Conservation (phyloP, 2,797 vertebrate species). For the Simalia tracyae region DNA sequence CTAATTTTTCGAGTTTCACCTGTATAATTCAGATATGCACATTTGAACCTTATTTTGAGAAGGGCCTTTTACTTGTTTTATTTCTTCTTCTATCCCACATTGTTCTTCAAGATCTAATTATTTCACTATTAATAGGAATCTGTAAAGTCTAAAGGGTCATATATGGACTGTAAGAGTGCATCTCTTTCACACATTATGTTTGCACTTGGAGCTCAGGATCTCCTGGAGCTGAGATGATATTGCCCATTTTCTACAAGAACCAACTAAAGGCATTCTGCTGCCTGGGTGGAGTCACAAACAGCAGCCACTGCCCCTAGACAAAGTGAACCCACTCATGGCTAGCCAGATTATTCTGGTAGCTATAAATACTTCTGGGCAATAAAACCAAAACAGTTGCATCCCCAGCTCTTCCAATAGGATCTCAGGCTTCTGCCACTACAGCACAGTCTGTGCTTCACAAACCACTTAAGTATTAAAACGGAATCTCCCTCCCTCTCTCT, state of each 20-base stretch:
- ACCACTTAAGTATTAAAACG: background rate
- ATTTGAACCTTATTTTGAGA: background rate
- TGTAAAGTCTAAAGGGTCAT: too few species aligned
- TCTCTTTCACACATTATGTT: background rate
- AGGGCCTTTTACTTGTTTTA: background rate
- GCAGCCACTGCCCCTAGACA: background rate
- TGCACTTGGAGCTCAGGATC: background rate
- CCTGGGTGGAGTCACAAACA: background rate
- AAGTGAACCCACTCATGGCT: background rate
- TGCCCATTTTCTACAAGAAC: background rate
- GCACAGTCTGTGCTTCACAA: background rate
- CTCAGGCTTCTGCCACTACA: background rate
- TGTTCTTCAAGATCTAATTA: background rate
- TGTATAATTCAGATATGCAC: background rate
- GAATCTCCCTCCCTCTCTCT: background rate
- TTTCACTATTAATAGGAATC: too few species aligned
- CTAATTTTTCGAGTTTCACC: too few species aligned
- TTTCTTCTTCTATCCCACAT: background rate
- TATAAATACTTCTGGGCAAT: background rate
- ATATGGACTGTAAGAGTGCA: background rate
- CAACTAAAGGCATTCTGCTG: background rate
- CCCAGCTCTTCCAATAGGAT: background rate
- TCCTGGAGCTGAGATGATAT: background rate
- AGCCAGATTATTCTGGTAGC: background rate
- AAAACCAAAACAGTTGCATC: background rate